Percentiles rank a stretch among this genome's conserved stretches.
These are phyloP conservation scores for Passerculus sandwichensis DNA, from an alignment of 2,797 vertebrate species.

Conservation along the genomic window DNA sequence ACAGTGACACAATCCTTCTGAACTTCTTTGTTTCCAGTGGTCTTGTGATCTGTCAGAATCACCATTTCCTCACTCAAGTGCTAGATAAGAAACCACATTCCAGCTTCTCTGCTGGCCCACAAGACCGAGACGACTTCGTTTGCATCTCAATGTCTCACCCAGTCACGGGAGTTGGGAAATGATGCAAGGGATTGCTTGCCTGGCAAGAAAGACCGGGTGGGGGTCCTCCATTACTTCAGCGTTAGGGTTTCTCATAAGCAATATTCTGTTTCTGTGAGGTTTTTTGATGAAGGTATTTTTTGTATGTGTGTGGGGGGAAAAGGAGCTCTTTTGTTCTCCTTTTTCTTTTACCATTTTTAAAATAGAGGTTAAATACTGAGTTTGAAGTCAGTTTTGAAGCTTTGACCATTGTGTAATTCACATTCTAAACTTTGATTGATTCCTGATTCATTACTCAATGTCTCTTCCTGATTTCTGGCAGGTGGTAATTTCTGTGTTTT, in stretches of 20 bases:
- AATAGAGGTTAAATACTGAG: not conserved
- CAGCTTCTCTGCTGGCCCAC: not conserved
- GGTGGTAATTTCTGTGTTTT: not conserved
- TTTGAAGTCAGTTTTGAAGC: not conserved
- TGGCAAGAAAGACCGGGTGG: not conserved
- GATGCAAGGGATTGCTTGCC: conserved; percentile 36
- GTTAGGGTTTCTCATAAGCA: not conserved
- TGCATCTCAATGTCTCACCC: conserved; percentile 44
- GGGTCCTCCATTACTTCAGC: not conserved
- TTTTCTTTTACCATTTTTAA: not conserved
- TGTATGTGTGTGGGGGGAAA: rapidly evolving
- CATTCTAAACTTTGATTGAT: not conserved
- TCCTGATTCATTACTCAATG: not conserved
- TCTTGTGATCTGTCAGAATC: conserved; percentile 49
- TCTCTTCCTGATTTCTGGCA: not conserved
- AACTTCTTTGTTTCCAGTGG: conserved; percentile 29
- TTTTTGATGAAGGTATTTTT: not conserved
- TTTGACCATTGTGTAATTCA: not conserved
- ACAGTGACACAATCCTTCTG: not conserved
- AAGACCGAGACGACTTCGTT: conserved; percentile 2
- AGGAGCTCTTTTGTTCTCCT: not conserved
- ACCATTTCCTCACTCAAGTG: conserved; percentile 21
- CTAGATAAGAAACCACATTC: conserved; percentile 57
- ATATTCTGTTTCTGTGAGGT: not conserved
- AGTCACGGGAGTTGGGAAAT: conserved; percentile 20